Evolutionary conservation across 1,140 invertebrate genomes (phyloP).

Genomic region (Drusus annulatus): DNA sequence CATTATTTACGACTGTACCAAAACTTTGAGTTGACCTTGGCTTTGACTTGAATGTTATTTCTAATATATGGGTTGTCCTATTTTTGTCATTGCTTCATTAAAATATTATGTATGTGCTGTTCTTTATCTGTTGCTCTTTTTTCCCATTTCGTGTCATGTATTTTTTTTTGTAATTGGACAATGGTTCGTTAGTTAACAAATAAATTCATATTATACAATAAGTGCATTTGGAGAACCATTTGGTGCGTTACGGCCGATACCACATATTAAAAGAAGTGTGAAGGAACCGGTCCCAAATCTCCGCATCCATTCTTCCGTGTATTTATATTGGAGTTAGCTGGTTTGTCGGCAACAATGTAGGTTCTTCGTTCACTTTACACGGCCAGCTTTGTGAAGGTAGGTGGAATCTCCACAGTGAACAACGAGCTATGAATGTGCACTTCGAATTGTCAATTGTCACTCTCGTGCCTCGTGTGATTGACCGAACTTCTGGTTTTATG

Average conservation of each 20-base stretch:
- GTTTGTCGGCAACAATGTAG: slow-evolving; percentile 5
- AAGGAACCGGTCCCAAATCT: slow-evolving; percentile 9
- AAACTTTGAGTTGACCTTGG: no score
- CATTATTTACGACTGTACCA: no score
- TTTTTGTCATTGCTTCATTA: no score
- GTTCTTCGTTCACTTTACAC: slow-evolving; percentile 20
- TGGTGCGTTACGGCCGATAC: background rate
- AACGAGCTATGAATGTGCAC: slow-evolving; percentile 28
- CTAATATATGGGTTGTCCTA: no score
- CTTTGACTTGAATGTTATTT: no score
- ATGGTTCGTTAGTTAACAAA: no score
- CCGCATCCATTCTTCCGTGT: slow-evolving; percentile 14
- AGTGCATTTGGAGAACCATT: background rate
- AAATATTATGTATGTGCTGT: no score
- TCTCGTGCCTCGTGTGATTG: slow-evolving; percentile 1
- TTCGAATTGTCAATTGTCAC: slow-evolving; percentile 13
- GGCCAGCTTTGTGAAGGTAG: slow-evolving; percentile 5
- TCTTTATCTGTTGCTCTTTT: no score
- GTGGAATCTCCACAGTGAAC: slow-evolving; percentile 7
- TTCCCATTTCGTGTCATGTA: no score
- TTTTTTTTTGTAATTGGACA: no score
- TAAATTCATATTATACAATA: no score
- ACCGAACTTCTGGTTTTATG: background rate
- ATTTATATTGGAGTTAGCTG: slow-evolving; percentile 25
- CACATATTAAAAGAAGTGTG: slow-evolving; percentile 36